phyloP scores from a whole-genome alignment of 2,797 vertebrate genomes.

The Halcyon chelicuti region DNA sequence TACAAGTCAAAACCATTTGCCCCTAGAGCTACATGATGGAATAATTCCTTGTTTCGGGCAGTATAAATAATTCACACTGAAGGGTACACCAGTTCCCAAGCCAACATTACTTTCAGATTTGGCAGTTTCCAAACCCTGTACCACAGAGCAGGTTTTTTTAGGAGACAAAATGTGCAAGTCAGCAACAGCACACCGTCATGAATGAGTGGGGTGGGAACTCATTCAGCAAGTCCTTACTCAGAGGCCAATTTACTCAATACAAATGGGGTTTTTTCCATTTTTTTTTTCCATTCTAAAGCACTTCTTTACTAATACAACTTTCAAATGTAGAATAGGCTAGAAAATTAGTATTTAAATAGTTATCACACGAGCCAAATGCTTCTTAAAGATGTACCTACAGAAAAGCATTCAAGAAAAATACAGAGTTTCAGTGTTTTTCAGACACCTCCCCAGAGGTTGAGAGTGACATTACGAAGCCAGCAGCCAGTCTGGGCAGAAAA shows the following conservation, averaged over 20 bases:
- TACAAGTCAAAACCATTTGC: neutral
- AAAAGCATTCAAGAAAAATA: neutral
- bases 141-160: neutral
- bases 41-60: neutral
- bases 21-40: neutral
- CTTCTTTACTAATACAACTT: neutral
- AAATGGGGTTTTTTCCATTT: neutral
- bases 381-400: neutral
- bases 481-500: neutral
- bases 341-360: neutral
- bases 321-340: neutral
- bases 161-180: neutral
- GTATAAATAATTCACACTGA: neutral
- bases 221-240: neutral
- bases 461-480: neutral
- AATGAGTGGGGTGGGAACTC: neutral
- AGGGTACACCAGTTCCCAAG: neutral
- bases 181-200: rapidly evolving
- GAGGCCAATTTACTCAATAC: neutral
- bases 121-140: neutral
- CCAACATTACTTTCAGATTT: neutral
- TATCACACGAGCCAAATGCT: neutral
- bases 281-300: neutral
- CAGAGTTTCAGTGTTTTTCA: neutral
- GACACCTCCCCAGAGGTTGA: neutral